Evolutionary conservation across 23 tunicate genomes (phyloP).

Genomic region (Pegea sp.): DNA sequence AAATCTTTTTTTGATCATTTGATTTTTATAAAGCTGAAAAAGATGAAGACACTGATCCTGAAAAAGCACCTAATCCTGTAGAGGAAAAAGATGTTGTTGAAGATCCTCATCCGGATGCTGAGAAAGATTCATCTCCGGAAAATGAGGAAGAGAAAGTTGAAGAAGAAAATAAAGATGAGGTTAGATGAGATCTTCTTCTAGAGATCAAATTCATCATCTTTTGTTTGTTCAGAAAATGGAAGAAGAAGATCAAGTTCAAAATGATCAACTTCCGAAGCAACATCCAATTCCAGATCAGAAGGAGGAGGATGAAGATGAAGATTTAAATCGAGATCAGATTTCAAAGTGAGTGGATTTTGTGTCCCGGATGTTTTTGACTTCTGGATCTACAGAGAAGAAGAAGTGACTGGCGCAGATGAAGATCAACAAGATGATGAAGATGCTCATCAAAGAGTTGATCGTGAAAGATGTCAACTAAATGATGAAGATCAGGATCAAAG

Average conservation of each 20-base stretch:
- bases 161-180: slow-evolving; percentile 2
- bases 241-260: neutral
- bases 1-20: neutral
- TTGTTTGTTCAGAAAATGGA: slow-evolving; percentile 3
- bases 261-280: neutral
- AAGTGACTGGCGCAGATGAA: slow-evolving; percentile 6
- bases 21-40: neutral
- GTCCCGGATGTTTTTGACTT: neutral
- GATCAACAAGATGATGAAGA: slow-evolving; percentile 23
- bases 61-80: slow-evolving; percentile 1
- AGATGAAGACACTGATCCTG: neutral
- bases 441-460: no score
- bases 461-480: no score
- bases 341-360: slow-evolving; percentile 12
- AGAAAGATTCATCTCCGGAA: neutral
- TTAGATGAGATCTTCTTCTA: no score
- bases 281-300: neutral
- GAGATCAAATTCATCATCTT: slow-evolving; percentile 1
- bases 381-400: slow-evolving; percentile 15
- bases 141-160: slow-evolving; percentile 5
- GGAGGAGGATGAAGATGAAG: slow-evolving; percentile 24
- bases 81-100: slow-evolving; percentile 3
- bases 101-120: neutral
- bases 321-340: slow-evolving; percentile 11
- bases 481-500: no score